These are phyloP conservation scores for Dipodomys ordii DNA, from an alignment of 2,113 vertebrate species.

Conservation along the genomic window DNA sequence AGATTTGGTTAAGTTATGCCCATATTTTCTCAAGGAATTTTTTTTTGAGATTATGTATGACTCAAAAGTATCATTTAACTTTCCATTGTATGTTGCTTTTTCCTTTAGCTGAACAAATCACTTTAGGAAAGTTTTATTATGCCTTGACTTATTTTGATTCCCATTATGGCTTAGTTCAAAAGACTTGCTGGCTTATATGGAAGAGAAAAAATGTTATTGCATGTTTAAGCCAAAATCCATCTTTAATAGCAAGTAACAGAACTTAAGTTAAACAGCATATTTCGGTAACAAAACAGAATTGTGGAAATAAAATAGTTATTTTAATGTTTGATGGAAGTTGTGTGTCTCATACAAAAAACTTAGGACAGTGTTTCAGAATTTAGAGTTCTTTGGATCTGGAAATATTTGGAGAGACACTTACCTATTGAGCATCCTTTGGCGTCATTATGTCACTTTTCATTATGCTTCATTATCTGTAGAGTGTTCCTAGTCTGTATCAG, in stretches of 20 bases:
- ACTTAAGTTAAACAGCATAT: slow-evolving; percentile 57
- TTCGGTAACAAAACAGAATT: slow-evolving; percentile 14
- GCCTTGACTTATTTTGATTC: neutral
- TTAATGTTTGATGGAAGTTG: neutral
- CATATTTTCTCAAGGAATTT: neutral
- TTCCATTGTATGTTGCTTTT: slow-evolving; percentile 55
- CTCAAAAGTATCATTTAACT: slow-evolving; percentile 1
- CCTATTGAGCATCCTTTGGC: neutral
- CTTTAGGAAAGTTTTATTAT: slow-evolving; percentile 16
- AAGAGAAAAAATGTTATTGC: slow-evolving; percentile 25
- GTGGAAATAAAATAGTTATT: slow-evolving; percentile 14
- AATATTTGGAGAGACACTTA: neutral
- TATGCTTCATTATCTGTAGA: neutral
- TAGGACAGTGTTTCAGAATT: neutral
- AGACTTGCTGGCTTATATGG: neutral
- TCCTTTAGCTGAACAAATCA: slow-evolving; percentile 38
- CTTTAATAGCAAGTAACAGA: slow-evolving; percentile 1
- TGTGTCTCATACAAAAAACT: neutral
- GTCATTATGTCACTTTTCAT: neutral
- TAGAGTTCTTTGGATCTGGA: neutral
- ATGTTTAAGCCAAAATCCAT: slow-evolving; percentile 11
- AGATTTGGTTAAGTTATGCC: slow-evolving; percentile 13
- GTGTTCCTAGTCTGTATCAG: neutral
- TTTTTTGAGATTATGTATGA: slow-evolving; percentile 4
- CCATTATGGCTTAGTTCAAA: slow-evolving; percentile 9